A percentile compares a stretch with the other conserved stretches of the same genome.
phyloP scores from a whole-genome alignment of 2,113 vertebrate genomes.

The Dasyprocta punctata region DNA sequence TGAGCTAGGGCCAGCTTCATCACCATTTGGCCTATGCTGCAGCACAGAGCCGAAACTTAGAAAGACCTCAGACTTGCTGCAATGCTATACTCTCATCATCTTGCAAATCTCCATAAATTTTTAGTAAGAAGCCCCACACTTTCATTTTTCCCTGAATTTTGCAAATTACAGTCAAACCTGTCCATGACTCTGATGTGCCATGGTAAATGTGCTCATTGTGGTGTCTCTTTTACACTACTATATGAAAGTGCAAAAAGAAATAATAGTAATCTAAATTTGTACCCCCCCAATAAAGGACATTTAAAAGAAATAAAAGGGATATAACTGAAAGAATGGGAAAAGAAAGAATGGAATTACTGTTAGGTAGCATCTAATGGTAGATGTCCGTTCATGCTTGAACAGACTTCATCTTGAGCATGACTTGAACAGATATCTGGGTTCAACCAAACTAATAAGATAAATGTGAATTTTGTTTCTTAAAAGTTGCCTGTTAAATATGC shows the following conservation, averaged over 20 bases:
- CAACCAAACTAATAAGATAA: neutral
- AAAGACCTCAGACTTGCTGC: too few species aligned
- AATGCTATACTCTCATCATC: neutral
- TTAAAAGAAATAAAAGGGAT: neutral
- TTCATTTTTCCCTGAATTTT: neutral
- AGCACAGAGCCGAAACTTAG: neutral
- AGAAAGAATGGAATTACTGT: neutral
- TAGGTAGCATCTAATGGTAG: neutral
- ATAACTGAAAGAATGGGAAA: too few species aligned
- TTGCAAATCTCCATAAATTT: neutral
- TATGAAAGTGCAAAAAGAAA: too few species aligned
- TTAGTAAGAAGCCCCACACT: accelerated
- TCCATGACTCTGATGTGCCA: neutral
- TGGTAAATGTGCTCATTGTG: too few species aligned
- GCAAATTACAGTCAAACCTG: neutral
- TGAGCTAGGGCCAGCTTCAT: neutral
- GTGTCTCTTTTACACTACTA: too few species aligned
- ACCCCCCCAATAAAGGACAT: too few species aligned
- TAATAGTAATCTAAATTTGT: too few species aligned
- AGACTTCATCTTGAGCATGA: too few species aligned
- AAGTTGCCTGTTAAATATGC: neutral
- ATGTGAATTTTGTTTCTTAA: neutral
- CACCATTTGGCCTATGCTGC: neutral
- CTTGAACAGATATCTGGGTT: neutral
- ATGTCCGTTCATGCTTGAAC: neutral